These are phyloP conservation scores for Pipistrellus kuhlii DNA, from an alignment of 2,797 vertebrate species.

Conservation along the genomic window DNA sequence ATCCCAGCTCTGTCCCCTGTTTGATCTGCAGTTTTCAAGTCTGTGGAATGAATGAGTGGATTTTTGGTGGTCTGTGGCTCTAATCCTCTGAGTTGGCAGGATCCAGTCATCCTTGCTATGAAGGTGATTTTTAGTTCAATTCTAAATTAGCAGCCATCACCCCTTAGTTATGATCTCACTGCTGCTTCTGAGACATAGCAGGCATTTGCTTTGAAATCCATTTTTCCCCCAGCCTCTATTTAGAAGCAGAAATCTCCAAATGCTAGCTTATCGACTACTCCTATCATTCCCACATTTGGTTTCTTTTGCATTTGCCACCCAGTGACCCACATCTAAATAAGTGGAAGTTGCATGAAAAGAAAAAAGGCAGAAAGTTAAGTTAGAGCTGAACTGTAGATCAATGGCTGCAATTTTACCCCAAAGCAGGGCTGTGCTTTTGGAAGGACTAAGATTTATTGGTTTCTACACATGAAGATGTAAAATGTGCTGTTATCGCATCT, in stretches of 20 bases:
- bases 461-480: constrained; percentile 72
- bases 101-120: not conserved
- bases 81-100: not conserved
- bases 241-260: constrained; percentile 31
- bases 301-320: constrained; percentile 55
- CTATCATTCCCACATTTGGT: not conserved
- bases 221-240: constrained; percentile 37
- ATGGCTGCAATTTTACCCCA: constrained; percentile 69
- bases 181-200: not conserved
- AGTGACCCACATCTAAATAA: constrained; percentile 63
- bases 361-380: constrained; percentile 60
- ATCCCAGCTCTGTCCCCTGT: not conserved
- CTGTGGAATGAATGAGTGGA: not conserved
- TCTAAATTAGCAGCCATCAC: constrained; percentile 26
- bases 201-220: constrained; percentile 42
- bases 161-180: constrained; percentile 41
- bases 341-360: constrained; percentile 11
- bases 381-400: constrained; percentile 67
- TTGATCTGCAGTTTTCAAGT: not conserved
- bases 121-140: not conserved
- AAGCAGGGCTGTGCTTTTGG: constrained; percentile 63
- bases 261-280: constrained; percentile 1
- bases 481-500: constrained; percentile 67
- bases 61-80: not conserved
- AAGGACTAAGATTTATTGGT: constrained; percentile 75